Base-by-base conservation (phyloP, 2,113 vertebrate genomes). In the Sphyrna mokarran region DNA sequence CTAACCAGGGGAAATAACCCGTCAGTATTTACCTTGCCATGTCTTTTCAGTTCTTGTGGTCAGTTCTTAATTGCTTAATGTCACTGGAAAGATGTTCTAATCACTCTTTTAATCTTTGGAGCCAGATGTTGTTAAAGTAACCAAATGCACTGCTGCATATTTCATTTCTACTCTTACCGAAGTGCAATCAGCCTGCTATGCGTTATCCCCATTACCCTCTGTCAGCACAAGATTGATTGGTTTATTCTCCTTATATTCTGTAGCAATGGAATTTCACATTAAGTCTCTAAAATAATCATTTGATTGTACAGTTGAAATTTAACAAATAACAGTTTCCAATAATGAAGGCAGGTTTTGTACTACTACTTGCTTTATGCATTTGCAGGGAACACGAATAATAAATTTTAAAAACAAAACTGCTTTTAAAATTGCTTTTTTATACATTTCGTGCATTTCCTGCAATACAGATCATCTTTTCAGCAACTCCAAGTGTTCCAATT, bases 151-250 rank as follows among this genome's bases (percentile, higher is more conserved):
- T 76, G 72, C 29, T 29, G 29, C 72, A 76, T 33, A 76, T 10
- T 76, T 29, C 29, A 76, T 33, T 26, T 72, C 70, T 72, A 26
- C 70, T 33, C 72, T 76, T 76, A 33, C 33, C 72, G 13, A 33
- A 11, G 33, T 76, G 29, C 83, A 48, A 40, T 48, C 40, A 83
- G 40, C 78, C n/a, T 40, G n/a, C 78, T 86, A 85, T 43, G n/a
- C 14, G 43, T 4, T 86, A 86, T 89, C 86, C 23, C 58, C 86
- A 58, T 89, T 89, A 23, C 26, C 86, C 23, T 89, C 26, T 89
- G 86, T 89, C 86, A 29, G 40, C 86, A 7, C 86, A 89, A 89
- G 86, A 89, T 89, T 89, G 86, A 89, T 89, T 89, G 26, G 86
- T 89, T 89, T 89, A 89, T 89, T 89, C 48, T 89, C 86, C 48